A percentile compares a stretch with the other conserved stretches of the same genome.
phyloP scores from a whole-genome alignment of 1,140 invertebrate genomes.

The Scaptomyza hsui region DNA sequence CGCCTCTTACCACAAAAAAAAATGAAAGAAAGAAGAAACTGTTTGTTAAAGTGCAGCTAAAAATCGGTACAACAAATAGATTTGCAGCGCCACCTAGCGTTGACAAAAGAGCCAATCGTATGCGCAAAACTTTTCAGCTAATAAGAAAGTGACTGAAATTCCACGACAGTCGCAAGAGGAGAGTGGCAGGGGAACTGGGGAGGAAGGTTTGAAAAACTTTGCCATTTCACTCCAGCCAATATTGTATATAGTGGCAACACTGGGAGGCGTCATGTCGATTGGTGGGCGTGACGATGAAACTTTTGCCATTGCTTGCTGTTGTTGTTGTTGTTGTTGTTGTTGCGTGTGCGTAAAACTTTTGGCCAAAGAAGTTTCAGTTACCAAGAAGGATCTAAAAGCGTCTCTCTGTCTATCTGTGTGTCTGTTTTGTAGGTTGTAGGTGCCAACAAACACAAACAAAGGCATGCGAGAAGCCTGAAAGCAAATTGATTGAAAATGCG shows the following conservation, averaged over 20 bases:
- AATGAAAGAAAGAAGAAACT: constrained; percentile 26
- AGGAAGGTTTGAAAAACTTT: constrained; percentile 48
- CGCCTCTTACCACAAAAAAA: background rate
- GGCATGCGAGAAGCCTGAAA: constrained; percentile 44
- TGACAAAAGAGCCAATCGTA: constrained; percentile 70
- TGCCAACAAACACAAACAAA: constrained; percentile 52
- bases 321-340: constrained; percentile 6
- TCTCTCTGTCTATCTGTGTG: background rate
- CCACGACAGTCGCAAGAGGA: background rate
- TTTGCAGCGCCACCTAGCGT: constrained; percentile 58
- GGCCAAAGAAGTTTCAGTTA: constrained; percentile 48
- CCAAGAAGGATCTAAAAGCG: constrained; percentile 24
- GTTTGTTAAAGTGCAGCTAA: constrained; percentile 28
- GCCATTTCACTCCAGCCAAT: constrained; percentile 67
- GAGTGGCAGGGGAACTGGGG: background rate
- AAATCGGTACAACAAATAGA: constrained; percentile 62
- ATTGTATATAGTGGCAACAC: constrained; percentile 26
- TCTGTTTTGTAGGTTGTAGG: constrained; percentile 17
- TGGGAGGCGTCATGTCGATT: constrained; percentile 29
- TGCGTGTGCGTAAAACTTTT: constrained; percentile 62
- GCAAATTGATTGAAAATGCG: constrained; percentile 80
- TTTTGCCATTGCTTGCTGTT: constrained; percentile 63
- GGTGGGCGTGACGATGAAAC: constrained; percentile 54
- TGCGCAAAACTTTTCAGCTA: constrained; percentile 65
- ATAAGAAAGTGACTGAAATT: constrained; percentile 48